Evolutionary conservation across 2,888 invertebrate genomes (phyloP).

Genomic region (Euspilapteryx auroguttella): DNA sequence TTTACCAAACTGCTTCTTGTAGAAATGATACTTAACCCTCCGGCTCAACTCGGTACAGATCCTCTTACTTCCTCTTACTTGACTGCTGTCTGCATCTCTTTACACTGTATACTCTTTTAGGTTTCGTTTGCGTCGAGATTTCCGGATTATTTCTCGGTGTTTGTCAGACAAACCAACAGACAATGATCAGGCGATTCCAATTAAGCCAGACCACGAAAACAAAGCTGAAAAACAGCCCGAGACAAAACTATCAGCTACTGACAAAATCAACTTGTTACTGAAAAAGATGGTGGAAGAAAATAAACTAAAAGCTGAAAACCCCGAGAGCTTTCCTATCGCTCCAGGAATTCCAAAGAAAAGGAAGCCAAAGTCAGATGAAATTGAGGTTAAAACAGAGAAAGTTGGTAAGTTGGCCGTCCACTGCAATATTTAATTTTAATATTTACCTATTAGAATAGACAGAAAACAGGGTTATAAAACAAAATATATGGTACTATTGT

Average conservation of each 20-base stretch:
- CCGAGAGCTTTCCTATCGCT: conserved; percentile 30
- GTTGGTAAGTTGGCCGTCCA: conserved; percentile 35
- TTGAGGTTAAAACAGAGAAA: conserved; percentile 33
- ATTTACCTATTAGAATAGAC: too few species aligned
- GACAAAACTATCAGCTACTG: conserved; percentile 21
- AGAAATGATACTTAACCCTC: too few species aligned
- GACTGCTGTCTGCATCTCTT: too few species aligned
- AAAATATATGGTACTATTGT: too few species aligned
- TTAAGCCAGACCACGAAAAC: too few species aligned
- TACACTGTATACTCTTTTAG: too few species aligned
- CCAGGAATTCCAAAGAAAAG: conserved; percentile 20
- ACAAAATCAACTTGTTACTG: conserved; percentile 41
- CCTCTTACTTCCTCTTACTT: too few species aligned
- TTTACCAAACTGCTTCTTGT: too few species aligned
- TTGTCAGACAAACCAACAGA: conserved; percentile 28
- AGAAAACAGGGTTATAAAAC: too few species aligned
- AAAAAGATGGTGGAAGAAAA: conserved; percentile 42
- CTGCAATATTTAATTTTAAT: too few species aligned
- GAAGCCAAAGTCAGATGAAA: conserved; percentile 19
- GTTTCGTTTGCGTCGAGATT: conserved; percentile 16
- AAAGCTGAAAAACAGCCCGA: conserved; percentile 21
- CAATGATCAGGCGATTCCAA: conserved; percentile 22
- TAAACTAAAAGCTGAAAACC: conserved; percentile 32
- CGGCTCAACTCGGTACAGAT: too few species aligned
- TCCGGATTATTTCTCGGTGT: conserved; percentile 20